Conservation (phyloP, 2,888 invertebrate genomes). For the Thereva unica region DNA sequence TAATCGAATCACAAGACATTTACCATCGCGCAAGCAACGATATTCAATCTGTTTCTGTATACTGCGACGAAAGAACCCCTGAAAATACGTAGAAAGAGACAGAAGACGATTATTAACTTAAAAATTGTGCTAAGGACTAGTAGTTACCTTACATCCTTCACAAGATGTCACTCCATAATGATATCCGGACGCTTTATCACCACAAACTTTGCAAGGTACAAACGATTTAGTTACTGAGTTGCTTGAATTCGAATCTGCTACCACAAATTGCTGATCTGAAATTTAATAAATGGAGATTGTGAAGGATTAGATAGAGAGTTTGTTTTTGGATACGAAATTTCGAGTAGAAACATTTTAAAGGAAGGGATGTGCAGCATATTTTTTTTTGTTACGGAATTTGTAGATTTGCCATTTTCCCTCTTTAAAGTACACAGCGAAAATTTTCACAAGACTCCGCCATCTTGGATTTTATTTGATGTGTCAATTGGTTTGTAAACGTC, state of each 20-base stretch:
- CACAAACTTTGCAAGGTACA: constrained; percentile 95
- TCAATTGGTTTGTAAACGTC: too few species aligned
- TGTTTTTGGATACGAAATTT: too few species aligned
- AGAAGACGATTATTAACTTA: constrained; percentile 15
- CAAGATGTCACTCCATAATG: constrained; percentile 98
- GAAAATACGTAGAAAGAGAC: constrained; percentile 49
- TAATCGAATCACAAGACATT: constrained; percentile 89
- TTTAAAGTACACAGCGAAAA: too few species aligned
- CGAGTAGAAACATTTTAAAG: too few species aligned
- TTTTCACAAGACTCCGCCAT: too few species aligned
- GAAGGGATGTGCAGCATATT: too few species aligned
- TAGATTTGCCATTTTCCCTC: too few species aligned
- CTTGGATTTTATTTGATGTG: too few species aligned
- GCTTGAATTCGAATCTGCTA: constrained; percentile 78
- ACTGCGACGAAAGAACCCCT: constrained; percentile 95
- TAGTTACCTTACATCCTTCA: constrained; percentile 93
- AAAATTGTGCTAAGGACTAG: constrained; percentile 15
- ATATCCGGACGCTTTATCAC: constrained; percentile 87
- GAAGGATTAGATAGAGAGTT: too few species aligned
- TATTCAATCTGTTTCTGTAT: constrained; percentile 97
- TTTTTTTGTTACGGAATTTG: too few species aligned
- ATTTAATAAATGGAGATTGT: constrained; percentile 18
- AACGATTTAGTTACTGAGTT: constrained; percentile 82
- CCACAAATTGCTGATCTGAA: constrained; percentile 73
- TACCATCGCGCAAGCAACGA: constrained; percentile 89